Percentiles rank a stretch among this genome's conserved stretches.
These are phyloP conservation scores for Orbicella faveolata DNA, from an alignment of 64 coral and sea anemone genomes.

Conservation along the genomic window DNA sequence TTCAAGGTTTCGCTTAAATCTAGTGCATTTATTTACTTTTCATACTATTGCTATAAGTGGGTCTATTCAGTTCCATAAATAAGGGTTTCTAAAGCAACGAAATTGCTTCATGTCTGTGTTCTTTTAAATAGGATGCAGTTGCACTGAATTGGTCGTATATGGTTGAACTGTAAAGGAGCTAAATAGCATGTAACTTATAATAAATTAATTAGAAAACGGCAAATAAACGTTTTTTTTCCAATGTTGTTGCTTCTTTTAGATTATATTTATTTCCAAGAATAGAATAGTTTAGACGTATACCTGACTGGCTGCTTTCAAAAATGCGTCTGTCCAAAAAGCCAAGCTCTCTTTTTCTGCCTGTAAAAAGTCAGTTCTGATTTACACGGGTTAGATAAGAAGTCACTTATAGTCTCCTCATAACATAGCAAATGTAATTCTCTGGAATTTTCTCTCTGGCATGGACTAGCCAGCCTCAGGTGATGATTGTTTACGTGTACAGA, in stretches of 20 bases:
- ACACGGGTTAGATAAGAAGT: too few relatives aligned
- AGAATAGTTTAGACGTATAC: too few relatives aligned
- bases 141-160: neutral
- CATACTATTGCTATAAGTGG: neutral
- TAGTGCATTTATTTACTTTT: neutral
- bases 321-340: too few relatives aligned
- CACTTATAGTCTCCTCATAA: too few relatives aligned
- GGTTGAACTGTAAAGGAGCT: neutral
- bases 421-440: too few relatives aligned
- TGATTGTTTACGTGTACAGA: too few relatives aligned
- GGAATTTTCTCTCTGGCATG: too few relatives aligned
- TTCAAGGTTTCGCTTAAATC: neutral
- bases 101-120: neutral
- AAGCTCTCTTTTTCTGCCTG: too few relatives aligned
- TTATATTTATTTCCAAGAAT: too few relatives aligned
- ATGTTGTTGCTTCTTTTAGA: neutral
- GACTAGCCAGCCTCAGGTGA: too few relatives aligned
- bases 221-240: constrained; percentile 11
- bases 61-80: neutral
- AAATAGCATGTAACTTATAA: neutral
- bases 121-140: neutral
- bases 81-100: neutral
- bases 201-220: constrained; percentile 5
- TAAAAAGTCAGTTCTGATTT: too few relatives aligned
- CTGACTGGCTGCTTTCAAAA: too few relatives aligned